Base-by-base conservation (phyloP, 2,888 invertebrate genomes). In the Mayetiola destructor region DNA sequence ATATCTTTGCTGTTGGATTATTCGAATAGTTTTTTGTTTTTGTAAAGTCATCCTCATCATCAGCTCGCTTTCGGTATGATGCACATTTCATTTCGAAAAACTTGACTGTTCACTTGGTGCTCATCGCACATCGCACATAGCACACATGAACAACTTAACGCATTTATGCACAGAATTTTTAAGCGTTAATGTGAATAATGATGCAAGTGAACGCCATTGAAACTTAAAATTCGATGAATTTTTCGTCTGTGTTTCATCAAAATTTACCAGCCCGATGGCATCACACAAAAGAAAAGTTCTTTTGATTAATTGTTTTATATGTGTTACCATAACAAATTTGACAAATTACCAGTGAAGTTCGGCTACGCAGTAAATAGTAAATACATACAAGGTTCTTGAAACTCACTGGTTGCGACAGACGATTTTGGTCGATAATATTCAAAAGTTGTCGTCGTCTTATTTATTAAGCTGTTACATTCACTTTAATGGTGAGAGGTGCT, bases 281-380 rank as follows among this genome's bases (percentile, higher is more conserved):
- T n/a, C n/a, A n/a, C n/a, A n/a, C n/a, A n/a, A n/a, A n/a, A n/a
- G n/a, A n/a, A 16, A 53, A 53, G 53, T 42, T 30, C 21, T 48
- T 48, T 56, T 56, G 39, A 57, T 57, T 54, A 54, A 39, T 54
- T 53, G 20, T 36, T 54, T 54, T 57, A n/a, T 20, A 16, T 27
- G 27, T n/a, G 48, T 27, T 21, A 53, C 53, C 57, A 54, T 54
- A 57, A 57, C 57, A 39, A 57, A 57, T 57, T 57, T 57, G 57
- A 57, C 57, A 57, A 57, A 57, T 57, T 57, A 37, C 55, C 32
- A 55, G 36, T 37, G 54, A 53, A 29, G 54, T 53, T 37, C 27
- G 27, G 48, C n/a, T 23, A n/a, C n/a, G n/a, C n/a, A n/a, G n/a
- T n/a, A n/a, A n/a, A n/a, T n/a, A n/a, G n/a, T n/a, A n/a, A n/a